These are phyloP conservation scores for Drosophila sp. DNA, from an alignment of 1,140 invertebrate genomes.

Conservation along the genomic window DNA sequence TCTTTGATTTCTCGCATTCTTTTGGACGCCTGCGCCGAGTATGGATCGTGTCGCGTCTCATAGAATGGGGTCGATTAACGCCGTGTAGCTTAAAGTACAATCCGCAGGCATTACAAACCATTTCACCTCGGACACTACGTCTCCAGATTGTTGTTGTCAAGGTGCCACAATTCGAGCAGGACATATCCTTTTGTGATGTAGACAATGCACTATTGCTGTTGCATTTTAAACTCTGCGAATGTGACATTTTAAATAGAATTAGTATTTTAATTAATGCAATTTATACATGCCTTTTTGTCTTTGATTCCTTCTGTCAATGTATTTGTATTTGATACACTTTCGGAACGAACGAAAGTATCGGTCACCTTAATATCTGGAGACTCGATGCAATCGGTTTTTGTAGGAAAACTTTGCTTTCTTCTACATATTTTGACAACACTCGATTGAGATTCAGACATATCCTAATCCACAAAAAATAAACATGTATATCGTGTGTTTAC, in stretches of 20 bases:
- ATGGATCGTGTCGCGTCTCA: slow-evolving; percentile 98
- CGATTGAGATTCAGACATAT: slow-evolving; percentile 68
- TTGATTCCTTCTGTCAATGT: slow-evolving; percentile 53
- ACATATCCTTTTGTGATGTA: slow-evolving; percentile 88
- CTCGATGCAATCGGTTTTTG: slow-evolving; percentile 71
- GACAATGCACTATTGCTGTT: slow-evolving; percentile 29
- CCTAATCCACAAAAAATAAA: slow-evolving; percentile 36
- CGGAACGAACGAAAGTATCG: slow-evolving; percentile 53
- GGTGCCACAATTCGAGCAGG: slow-evolving; percentile 93
- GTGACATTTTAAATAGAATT: not conserved
- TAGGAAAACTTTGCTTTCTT: slow-evolving; percentile 83
- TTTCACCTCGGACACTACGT: slow-evolving; percentile 93
- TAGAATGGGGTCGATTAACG: slow-evolving; percentile 95
- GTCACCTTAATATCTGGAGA: slow-evolving; percentile 52
- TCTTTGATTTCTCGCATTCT: slow-evolving; percentile 86
- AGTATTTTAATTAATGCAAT: not conserved
- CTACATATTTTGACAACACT: slow-evolving; percentile 72
- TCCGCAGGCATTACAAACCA: slow-evolving; percentile 97
- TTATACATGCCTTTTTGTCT: slow-evolving; percentile 66
- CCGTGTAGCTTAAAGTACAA: slow-evolving; percentile 97
- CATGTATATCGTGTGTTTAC: not conserved
- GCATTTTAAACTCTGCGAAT: slow-evolving; percentile 51
- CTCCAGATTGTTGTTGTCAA: slow-evolving; percentile 97
- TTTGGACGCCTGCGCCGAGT: slow-evolving; percentile 96
- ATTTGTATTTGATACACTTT: slow-evolving; percentile 39